Base-by-base conservation (phyloP, 2,888 invertebrate genomes). In the Kuschelorhynchus macadamiae region DNA sequence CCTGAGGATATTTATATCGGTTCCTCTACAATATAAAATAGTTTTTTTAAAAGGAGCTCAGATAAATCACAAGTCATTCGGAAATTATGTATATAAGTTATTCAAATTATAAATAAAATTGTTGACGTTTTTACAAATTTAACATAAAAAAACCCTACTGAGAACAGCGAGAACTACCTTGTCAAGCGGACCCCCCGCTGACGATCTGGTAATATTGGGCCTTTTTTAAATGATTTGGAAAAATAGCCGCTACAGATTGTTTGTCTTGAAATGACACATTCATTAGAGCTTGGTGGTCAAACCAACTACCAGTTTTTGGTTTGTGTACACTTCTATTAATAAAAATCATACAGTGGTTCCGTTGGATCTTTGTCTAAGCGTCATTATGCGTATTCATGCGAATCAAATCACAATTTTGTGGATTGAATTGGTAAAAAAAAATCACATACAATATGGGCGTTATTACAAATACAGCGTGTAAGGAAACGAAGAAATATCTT, bases 151-250 rank as follows among this genome's bases (percentile, higher is more conserved):
- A 67, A 50, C 25, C 70, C 66, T 53, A 63, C 63, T 53, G 70
- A 8, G 67, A 70, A 70, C 70, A 67, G 70, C 66, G 70, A 70
- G 70, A 70, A 70, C 62, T 66, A 67, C 66, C 70, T 56, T 66
- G 70, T 70, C 66, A 66, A 66, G 66, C n/a, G 20, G 11, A 41
- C 60, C 66, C 30, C 70, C 56, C 18, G 70, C 44, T 30, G 67
- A 11, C 53, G 1, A 14, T 32, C 17, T 2, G 56, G 33, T 33
- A 47, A 52, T 65, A 55, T 63, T 63, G 52, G 61, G 52, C 21
- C 61, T 46, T 63, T 62, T 47, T 63, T 63, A 47, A 55, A 39
- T 20, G 63, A 55, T 63, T 59, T 32, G 50, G 65, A 65, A 59
- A 59, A 65, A 65, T 65, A 59, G 30, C 25, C 63, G 30, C 41